phyloP scores from a whole-genome alignment of 92 coral and sea anemone genomes.

The Actinernus sp. region DNA sequence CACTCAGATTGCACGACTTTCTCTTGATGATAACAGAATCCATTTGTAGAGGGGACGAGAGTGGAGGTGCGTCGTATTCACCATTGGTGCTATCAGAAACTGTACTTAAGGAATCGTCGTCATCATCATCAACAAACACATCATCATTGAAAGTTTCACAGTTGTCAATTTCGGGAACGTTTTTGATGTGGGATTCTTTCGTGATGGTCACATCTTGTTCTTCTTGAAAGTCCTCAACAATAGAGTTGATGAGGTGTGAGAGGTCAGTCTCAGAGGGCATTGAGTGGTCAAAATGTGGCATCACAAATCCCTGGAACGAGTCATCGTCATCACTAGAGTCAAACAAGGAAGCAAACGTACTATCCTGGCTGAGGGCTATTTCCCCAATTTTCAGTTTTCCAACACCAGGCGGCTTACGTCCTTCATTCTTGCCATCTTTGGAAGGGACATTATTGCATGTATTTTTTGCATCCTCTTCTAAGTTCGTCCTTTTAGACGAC shows the following conservation, averaged over 20 bases:
- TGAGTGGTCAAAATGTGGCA: conserved; percentile 60
- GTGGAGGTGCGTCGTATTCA: conserved; percentile 34
- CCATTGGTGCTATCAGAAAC: conserved; percentile 74
- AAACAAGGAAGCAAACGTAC: conserved; percentile 24
- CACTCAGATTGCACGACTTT: conserved; percentile 23
- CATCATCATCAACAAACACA: conserved; percentile 20
- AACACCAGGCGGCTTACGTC: too few species aligned
- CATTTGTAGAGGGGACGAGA: conserved; percentile 38
- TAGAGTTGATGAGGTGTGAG: conserved; percentile 34
- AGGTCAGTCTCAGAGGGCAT: conserved; percentile 54
- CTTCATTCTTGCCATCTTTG: background rate
- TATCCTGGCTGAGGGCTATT: too few species aligned
- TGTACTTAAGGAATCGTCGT: conserved; percentile 28
- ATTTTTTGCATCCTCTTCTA: background rate
- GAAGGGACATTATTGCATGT: background rate
- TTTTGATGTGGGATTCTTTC: background rate
- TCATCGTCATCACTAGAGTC: conserved; percentile 67
- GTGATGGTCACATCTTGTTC: conserved; percentile 33
- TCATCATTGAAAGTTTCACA: background rate
- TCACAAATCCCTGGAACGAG: conserved; percentile 55
- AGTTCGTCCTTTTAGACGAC: background rate
- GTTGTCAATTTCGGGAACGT: conserved; percentile 1
- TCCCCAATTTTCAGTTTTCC: too few species aligned
- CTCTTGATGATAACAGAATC: conserved; percentile 14
- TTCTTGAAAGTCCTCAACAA: conserved; percentile 39